Evolutionary conservation across 2,888 invertebrate genomes (phyloP).

Genomic region (Drepana falcataria): DNA sequence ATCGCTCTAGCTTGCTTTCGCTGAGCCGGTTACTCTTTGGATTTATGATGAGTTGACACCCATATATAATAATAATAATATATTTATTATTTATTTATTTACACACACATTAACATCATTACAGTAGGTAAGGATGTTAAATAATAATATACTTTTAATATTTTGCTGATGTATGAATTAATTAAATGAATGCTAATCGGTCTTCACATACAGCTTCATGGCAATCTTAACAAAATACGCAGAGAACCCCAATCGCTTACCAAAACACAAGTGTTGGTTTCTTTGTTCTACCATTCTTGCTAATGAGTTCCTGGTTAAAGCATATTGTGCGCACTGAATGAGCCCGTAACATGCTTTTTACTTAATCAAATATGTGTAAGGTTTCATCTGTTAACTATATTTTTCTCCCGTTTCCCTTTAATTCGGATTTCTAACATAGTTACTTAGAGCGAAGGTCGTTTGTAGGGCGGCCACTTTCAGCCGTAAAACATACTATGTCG

Average conservation of each 20-base stretch:
- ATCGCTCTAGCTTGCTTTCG: no score
- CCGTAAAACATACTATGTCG: not conserved
- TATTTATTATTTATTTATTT: no score
- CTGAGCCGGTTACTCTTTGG: no score
- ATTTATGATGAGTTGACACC: no score
- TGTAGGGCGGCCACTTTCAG: not conserved
- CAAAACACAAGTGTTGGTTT: constrained; percentile 4
- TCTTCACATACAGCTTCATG: no score
- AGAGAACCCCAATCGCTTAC: not conserved
- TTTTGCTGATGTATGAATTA: no score
- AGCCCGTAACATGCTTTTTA: constrained; percentile 31
- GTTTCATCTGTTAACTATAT: constrained; percentile 12
- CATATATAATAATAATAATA: no score
- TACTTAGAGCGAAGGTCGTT: constrained; percentile 5
- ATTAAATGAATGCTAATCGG: no score
- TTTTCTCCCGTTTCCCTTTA: constrained; percentile 1
- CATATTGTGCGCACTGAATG: constrained; percentile 19
- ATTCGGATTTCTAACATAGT: constrained; percentile 12
- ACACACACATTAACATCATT: no score
- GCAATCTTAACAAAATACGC: no score
- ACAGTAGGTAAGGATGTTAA: no score
- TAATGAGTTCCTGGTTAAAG: constrained; percentile 14
- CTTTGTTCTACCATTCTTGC: constrained; percentile 5
- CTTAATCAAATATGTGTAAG: constrained; percentile 37
- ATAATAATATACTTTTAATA: no score